phyloP scores from a whole-genome alignment of 2,113 vertebrate genomes.

The Paralichthys olivaceus region DNA sequence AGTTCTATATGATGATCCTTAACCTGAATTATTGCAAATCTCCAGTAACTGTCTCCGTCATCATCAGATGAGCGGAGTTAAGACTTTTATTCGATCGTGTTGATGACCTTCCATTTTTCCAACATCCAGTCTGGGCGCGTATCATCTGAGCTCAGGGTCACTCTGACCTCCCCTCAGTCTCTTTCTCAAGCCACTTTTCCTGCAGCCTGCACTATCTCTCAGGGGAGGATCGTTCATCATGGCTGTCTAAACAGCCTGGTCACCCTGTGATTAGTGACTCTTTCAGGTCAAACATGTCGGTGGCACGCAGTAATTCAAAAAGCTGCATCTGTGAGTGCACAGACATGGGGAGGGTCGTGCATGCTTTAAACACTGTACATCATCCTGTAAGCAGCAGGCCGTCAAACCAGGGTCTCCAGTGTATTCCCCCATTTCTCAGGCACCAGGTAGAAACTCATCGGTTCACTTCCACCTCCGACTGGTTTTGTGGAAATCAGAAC shows the following conservation, averaged over 20 bases:
- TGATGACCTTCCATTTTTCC: neutral
- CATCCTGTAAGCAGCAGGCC: slow-evolving; percentile 33
- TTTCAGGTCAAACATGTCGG: slow-evolving; percentile 32
- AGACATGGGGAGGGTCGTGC: slow-evolving; percentile 11
- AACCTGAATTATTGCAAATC: neutral
- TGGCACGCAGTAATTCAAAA: slow-evolving; percentile 35
- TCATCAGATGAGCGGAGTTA: neutral
- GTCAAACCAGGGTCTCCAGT: slow-evolving; percentile 20
- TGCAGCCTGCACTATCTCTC: slow-evolving; percentile 40
- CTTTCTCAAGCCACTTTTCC: slow-evolving; percentile 17
- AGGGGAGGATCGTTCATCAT: slow-evolving; percentile 54
- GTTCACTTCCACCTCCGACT: slow-evolving; percentile 6
- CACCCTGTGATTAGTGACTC: slow-evolving; percentile 44
- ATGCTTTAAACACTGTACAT: slow-evolving; percentile 44
- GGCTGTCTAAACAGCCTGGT: slow-evolving; percentile 51
- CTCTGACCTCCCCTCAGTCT: slow-evolving; percentile 20
- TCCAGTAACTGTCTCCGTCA: neutral
- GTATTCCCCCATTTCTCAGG: slow-evolving; percentile 22
- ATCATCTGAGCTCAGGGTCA: slow-evolving; percentile 41
- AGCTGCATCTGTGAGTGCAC: slow-evolving; percentile 4
- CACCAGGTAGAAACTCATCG: slow-evolving; percentile 18
- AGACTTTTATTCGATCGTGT: neutral
- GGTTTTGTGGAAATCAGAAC: slow-evolving; percentile 23
- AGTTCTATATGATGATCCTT: too few species aligned
- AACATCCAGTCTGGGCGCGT: slow-evolving; percentile 16